phyloP scores from a whole-genome alignment of 1,140 invertebrate species.

The Drosophila bocqueti region DNA sequence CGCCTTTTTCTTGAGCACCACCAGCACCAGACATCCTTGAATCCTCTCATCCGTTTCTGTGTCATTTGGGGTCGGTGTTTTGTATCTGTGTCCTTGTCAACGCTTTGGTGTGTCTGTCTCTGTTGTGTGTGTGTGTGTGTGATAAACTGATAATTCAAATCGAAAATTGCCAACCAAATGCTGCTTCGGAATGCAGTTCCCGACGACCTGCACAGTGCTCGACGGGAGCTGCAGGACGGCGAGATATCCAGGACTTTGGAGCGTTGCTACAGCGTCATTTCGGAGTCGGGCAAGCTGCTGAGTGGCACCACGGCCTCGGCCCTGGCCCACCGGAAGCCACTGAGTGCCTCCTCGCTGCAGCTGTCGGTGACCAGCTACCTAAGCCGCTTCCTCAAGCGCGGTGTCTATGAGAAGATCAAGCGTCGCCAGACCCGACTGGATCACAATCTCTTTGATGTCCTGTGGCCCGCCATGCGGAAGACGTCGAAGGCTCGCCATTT shows the following conservation, averaged over 20 bases:
- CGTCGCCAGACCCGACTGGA: conserved; percentile 90
- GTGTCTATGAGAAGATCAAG: conserved; percentile 90
- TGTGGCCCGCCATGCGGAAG: conserved; percentile 92
- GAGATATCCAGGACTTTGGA: conserved; percentile 90
- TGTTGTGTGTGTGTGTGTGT: conserved; percentile 41
- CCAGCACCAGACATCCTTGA: conserved; percentile 13
- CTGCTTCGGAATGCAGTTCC: conserved; percentile 86
- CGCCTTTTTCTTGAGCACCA: conserved; percentile 47
- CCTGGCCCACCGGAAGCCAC: conserved; percentile 75
- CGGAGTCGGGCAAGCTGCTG: conserved; percentile 86
- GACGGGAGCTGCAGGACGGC: conserved; percentile 88
- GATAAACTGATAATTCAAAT: conserved; percentile 60
- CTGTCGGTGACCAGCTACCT: conserved; percentile 88
- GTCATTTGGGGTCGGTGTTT: conserved; percentile 28
- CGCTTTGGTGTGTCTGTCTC: conserved; percentile 37
- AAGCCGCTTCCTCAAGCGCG: conserved; percentile 88
- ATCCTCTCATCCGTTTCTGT: conserved; percentile 37
- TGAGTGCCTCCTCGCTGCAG: conserved; percentile 87
- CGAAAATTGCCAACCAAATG: conserved; percentile 58
- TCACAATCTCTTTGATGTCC: conserved; percentile 92
- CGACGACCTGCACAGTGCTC: conserved; percentile 89
- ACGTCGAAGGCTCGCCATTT: conserved; percentile 85
- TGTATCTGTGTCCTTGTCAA: conserved; percentile 35
- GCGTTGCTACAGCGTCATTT: conserved; percentile 89
- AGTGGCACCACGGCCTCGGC: conserved; percentile 85